Percentiles rank a stretch among this genome's conserved stretches.
phyloP scores from a whole-genome alignment of 2,888 invertebrate genomes.

The Hylaea fasciaria region DNA sequence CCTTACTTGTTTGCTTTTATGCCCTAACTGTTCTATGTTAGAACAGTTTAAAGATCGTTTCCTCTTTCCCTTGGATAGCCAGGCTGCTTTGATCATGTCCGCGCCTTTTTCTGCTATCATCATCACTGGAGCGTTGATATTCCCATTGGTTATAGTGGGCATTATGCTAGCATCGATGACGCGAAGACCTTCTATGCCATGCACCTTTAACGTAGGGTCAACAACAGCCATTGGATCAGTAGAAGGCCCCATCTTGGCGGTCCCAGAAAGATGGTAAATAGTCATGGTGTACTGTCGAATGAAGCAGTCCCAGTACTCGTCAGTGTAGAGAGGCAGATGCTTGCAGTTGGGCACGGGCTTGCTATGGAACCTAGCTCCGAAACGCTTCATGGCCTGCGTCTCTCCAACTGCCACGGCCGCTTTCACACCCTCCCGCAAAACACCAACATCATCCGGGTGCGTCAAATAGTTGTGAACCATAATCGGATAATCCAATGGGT shows the following conservation, averaged over 20 bases:
- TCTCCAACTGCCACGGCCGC: conserved; percentile 92
- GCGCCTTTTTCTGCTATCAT: conserved; percentile 96
- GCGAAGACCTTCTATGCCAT: conserved; percentile 91
- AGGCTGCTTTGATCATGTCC: conserved; percentile 90
- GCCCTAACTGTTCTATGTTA: conserved; percentile 51
- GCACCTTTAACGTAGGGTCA: conserved; percentile 90
- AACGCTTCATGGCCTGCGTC: conserved; percentile 90
- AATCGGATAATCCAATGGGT: conserved; percentile 92
- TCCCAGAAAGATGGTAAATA: conserved; percentile 94
- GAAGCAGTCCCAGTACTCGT: conserved; percentile 94
- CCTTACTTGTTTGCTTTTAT: conserved; percentile 46
- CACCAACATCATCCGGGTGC: conserved; percentile 92
- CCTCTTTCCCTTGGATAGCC: conserved; percentile 77
- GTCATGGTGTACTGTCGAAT: conserved; percentile 94
- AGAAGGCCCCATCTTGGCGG: conserved; percentile 93
- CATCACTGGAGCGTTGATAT: conserved; percentile 94
- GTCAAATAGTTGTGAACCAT: conserved; percentile 97
- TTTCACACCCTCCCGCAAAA: conserved; percentile 94
- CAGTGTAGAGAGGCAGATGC: conserved; percentile 90
- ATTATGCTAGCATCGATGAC: conserved; percentile 95
- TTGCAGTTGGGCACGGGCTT: conserved; percentile 93
- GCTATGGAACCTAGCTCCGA: conserved; percentile 91
- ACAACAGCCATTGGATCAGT: conserved; percentile 92
- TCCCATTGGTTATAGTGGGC: conserved; percentile 94
- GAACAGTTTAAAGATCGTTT: conserved; percentile 61